These are phyloP conservation scores for Crotalus tigris DNA, from an alignment of 2,113 vertebrate genomes.

Conservation along the genomic window DNA sequence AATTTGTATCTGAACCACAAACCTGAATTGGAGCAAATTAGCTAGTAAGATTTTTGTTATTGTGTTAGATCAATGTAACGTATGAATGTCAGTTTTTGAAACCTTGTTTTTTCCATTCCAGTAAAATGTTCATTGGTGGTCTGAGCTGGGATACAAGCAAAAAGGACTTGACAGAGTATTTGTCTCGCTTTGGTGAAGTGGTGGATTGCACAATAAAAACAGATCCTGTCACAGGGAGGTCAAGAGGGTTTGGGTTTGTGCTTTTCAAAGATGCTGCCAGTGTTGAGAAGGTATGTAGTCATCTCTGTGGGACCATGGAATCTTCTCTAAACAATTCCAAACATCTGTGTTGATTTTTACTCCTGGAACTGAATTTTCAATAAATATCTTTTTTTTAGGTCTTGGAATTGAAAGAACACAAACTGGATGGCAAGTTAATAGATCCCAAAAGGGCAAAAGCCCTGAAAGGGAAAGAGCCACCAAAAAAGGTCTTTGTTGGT, in stretches of 20 bases:
- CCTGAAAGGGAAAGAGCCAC: slow-evolving; percentile 84
- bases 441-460: slow-evolving; percentile 88
- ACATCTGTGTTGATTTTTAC: not conserved
- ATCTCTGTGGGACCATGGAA: not conserved
- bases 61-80: not conserved
- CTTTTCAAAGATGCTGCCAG: slow-evolving; percentile 86
- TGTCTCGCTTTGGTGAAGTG: slow-evolving; percentile 86
- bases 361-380: not conserved
- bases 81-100: not conserved
- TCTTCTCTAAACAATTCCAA: not conserved
- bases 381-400: slow-evolving; percentile 64
- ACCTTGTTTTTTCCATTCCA: slow-evolving; percentile 49
- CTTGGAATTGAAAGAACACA: slow-evolving; percentile 85
- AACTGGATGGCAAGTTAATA: slow-evolving; percentile 86
- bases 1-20: not conserved
- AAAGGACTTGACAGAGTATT: slow-evolving; percentile 86
- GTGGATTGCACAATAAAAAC: slow-evolving; percentile 90
- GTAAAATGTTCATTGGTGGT: slow-evolving; percentile 90
- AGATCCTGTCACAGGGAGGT: slow-evolving; percentile 83
- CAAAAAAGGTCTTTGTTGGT: slow-evolving; percentile 88
- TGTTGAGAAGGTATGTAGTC: slow-evolving; percentile 78
- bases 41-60: not conserved
- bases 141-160: slow-evolving; percentile 92
- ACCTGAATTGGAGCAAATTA: not conserved
- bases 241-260: slow-evolving; percentile 86